Percentiles rank a stretch among this genome's conserved stretches.
phyloP scores from a whole-genome alignment of 1,140 invertebrate species.

The Trachymyrmex cornetzi region DNA sequence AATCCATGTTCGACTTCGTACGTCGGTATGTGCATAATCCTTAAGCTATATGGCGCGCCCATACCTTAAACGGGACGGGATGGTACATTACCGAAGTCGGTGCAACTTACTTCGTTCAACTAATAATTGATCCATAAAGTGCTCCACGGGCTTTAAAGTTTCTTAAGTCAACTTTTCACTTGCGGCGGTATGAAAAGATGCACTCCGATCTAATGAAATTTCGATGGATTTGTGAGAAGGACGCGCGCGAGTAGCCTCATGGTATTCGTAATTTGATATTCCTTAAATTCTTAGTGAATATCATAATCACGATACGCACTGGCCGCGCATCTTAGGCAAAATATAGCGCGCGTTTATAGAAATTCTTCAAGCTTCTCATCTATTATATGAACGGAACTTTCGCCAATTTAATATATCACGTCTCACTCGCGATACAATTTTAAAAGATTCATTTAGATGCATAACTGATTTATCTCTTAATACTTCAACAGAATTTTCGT shows the following conservation, averaged over 20 bases:
- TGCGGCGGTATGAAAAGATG: slow-evolving; percentile 68
- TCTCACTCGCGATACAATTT: slow-evolving; percentile 22
- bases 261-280: slow-evolving; percentile 49
- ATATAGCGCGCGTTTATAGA: slow-evolving; percentile 6
- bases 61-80: slow-evolving; percentile 43
- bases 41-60: slow-evolving; percentile 31
- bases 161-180: slow-evolving; percentile 76
- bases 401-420: slow-evolving; percentile 29
- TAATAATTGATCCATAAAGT: slow-evolving; percentile 77
- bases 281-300: slow-evolving; percentile 49
- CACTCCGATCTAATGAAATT: slow-evolving; percentile 71
- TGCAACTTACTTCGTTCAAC: slow-evolving; percentile 74
- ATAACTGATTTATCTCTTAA: not conserved
- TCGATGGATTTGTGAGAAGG: slow-evolving; percentile 65
- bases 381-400: slow-evolving; percentile 39
- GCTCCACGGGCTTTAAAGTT: slow-evolving; percentile 65
- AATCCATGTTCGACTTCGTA: slow-evolving; percentile 50
- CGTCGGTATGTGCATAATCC: slow-evolving; percentile 60
- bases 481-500: not conserved
- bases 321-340: not conserved
- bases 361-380: slow-evolving; percentile 28
- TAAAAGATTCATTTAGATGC: slow-evolving; percentile 25
- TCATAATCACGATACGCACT: slow-evolving; percentile 43
- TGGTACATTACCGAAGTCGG: slow-evolving; percentile 69
- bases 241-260: not conserved